Conservation (phyloP, 2,113 vertebrate genomes). For the Cynocephalus volans region DNA sequence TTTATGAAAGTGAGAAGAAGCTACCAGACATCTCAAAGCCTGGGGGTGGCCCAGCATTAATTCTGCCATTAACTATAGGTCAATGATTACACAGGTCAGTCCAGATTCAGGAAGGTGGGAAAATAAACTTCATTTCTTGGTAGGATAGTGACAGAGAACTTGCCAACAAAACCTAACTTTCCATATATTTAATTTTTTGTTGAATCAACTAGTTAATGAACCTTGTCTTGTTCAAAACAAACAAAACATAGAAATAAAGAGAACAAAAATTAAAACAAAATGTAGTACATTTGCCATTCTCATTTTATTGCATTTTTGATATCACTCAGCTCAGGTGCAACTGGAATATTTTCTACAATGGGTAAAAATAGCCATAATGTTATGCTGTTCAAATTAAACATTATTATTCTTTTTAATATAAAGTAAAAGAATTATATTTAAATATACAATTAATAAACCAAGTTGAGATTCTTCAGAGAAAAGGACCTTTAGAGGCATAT, state of each 20-base stretch:
- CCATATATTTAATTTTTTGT: not conserved
- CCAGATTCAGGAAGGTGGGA: not conserved
- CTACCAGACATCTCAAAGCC: not conserved
- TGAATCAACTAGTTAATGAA: not conserved
- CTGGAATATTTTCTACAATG: not conserved
- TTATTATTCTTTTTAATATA: not conserved
- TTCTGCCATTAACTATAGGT: no score
- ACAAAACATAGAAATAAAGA: not conserved
- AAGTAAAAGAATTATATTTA: not conserved
- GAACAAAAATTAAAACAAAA: not conserved
- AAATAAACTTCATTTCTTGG: not conserved
- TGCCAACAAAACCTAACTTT: not conserved
- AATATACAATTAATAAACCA: not conserved
- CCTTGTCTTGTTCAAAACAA: not conserved
- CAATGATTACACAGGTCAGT: not conserved
- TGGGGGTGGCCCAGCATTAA: not conserved
- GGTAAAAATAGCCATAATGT: not conserved
- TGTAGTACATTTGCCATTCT: not conserved
- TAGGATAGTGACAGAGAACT: not conserved
- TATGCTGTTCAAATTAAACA: not conserved
- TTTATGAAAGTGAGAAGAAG: not conserved
- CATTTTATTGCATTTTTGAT: not conserved
- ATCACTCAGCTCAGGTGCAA: rapidly evolving
- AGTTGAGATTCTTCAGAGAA: not conserved
- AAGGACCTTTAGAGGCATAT: not conserved